Percentiles rank a stretch among this genome's conserved stretches.
Evolutionary conservation across 2,797 vertebrate species (phyloP).

Genomic region (Gymnopithys bicolor): DNA sequence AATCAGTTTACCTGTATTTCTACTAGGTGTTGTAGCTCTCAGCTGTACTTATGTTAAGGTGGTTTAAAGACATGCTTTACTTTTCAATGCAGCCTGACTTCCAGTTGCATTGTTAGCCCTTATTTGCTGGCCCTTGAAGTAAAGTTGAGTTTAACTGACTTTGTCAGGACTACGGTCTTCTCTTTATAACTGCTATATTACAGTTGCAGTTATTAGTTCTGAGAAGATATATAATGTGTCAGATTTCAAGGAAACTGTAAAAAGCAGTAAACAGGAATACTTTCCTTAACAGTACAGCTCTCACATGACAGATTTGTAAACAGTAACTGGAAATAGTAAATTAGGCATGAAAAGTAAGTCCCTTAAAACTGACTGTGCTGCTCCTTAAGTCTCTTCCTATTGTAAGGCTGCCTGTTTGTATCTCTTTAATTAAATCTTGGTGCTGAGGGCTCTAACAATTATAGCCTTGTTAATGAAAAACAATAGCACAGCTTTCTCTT

Average conservation of each 20-base stretch:
- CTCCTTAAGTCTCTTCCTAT: background rate
- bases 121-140: background rate
- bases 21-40: background rate
- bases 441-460: background rate
- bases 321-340: conserved; percentile 12
- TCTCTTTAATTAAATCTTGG: background rate
- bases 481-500: background rate
- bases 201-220: background rate
- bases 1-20: background rate
- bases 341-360: background rate
- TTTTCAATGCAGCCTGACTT: background rate
- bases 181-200: background rate
- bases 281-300: background rate
- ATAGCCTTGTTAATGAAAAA: background rate
- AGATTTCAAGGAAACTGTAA: background rate
- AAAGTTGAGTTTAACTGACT: background rate
- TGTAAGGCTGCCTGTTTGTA: background rate
- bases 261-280: background rate
- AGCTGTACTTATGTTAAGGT: background rate
- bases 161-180: background rate
- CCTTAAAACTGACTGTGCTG: background rate
- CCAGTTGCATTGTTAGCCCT: background rate
- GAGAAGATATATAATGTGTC: background rate
- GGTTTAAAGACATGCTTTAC: background rate
- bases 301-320: background rate